These are phyloP conservation scores for Gymnothorax reevesii DNA, from an alignment of 2,797 vertebrate species.

Conservation along the genomic window DNA sequence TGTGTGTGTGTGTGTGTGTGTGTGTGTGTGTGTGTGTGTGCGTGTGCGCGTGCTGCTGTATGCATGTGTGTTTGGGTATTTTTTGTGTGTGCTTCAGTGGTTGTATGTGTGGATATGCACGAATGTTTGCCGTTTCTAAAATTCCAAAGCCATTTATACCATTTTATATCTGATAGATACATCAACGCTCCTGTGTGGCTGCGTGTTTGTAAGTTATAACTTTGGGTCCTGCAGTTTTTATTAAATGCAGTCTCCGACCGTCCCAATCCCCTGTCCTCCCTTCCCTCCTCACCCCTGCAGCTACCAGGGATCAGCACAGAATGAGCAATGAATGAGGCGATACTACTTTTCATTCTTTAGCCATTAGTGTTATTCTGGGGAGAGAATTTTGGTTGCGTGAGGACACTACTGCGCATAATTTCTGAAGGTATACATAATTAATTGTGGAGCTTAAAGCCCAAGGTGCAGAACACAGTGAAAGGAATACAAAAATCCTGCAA, in stretches of 20 bases:
- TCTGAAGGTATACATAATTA: background rate
- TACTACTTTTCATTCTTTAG: background rate
- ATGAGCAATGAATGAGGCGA: background rate
- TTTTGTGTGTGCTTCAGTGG: background rate
- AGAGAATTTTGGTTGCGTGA: background rate
- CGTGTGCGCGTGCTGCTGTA: background rate
- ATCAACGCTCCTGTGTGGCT: slow-evolving; percentile 1
- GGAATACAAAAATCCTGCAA: background rate
- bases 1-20: background rate
- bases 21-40: background rate
- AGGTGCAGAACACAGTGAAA: background rate
- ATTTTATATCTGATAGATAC: slow-evolving; percentile 19
- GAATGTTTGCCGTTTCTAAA: background rate
- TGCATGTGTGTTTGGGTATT: background rate
- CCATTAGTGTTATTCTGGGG: background rate
- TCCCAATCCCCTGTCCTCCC: background rate
- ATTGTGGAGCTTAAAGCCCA: background rate
- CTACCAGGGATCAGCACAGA: background rate
- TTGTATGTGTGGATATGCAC: background rate
- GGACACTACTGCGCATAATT: background rate
- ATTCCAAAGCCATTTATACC: slow-evolving; percentile 8
- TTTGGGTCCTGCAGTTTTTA: background rate
- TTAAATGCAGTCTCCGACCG: background rate
- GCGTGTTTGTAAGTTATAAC: background rate
- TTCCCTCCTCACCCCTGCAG: background rate